A percentile compares a stretch with the other conserved stretches of the same genome.
These are phyloP conservation scores for Diaphora mendica DNA, from an alignment of 2,888 invertebrate species.

Conservation along the genomic window DNA sequence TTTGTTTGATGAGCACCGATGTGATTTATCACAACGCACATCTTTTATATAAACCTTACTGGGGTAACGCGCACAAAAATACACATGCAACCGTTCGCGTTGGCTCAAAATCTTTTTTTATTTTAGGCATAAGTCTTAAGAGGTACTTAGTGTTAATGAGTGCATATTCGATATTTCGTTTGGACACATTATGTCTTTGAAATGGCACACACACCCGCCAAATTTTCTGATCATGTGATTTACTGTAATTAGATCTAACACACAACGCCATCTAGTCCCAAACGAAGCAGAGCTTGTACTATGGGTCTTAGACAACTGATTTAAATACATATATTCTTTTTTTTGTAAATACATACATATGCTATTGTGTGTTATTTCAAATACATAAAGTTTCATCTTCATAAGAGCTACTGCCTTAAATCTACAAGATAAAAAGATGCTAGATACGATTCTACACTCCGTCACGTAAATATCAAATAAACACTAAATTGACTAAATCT, in stretches of 20 bases:
- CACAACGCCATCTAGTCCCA: too few relatives aligned
- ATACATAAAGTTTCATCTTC: constrained; percentile 21
- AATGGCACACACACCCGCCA: too few relatives aligned
- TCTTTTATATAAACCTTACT: too few relatives aligned
- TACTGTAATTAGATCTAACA: too few relatives aligned
- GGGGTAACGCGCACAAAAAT: not conserved
- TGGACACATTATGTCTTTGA: too few relatives aligned
- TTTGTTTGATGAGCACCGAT: too few relatives aligned
- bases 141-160: constrained; percentile 15
- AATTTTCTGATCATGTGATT: not conserved
- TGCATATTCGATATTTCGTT: constrained; percentile 13
- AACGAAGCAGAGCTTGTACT: too few relatives aligned
- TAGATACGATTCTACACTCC: constrained; percentile 22
- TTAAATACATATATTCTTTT: too few relatives aligned
- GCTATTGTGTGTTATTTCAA: not conserved
- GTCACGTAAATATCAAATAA: constrained; percentile 28
- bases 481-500: constrained; percentile 39
- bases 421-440: not conserved
- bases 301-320: too few relatives aligned
- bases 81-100: constrained; percentile 26
- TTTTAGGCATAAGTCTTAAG: constrained; percentile 11
- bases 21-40: too few relatives aligned
- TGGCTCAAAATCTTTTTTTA: constrained; percentile 1
- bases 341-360: not conserved
- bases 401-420: constrained; percentile 18